Evolutionary conservation across 2,797 vertebrate genomes (phyloP).

Genomic region (Simalia tracyae): DNA sequence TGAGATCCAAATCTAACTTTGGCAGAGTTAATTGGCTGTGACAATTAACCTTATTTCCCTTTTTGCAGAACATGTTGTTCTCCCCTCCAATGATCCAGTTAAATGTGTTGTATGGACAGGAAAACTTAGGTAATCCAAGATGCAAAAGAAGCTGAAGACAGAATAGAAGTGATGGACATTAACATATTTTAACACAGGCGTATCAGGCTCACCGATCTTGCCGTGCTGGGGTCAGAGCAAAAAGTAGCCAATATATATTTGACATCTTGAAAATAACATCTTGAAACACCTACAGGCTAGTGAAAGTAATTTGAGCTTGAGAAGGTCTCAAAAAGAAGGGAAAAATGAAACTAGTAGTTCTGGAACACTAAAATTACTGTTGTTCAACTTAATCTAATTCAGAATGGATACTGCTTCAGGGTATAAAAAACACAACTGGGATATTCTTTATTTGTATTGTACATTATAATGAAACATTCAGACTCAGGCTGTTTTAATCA

Average conservation of each 20-base stretch:
- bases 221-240: slow-evolving; percentile 37
- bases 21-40: not conserved
- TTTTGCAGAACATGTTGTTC: not conserved
- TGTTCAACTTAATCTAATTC: slow-evolving; percentile 60
- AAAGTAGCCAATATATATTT: slow-evolving; percentile 40
- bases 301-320: slow-evolving; percentile 58
- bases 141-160: slow-evolving; percentile 15
- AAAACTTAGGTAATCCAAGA: slow-evolving; percentile 20
- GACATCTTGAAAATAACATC: slow-evolving; percentile 52
- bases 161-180: slow-evolving; percentile 18
- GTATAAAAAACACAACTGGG: slow-evolving; percentile 24
- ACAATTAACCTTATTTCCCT: not conserved
- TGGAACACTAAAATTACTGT: slow-evolving; percentile 59
- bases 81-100: not conserved
- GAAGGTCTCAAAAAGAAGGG: slow-evolving; percentile 46
- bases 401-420: slow-evolving; percentile 52
- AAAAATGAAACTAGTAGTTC: slow-evolving; percentile 51
- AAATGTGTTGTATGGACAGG: not conserved
- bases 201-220: slow-evolving; percentile 32
- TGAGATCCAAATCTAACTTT: not conserved
- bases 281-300: slow-evolving; percentile 59
- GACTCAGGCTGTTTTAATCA: slow-evolving; percentile 50
- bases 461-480: slow-evolving; percentile 36
- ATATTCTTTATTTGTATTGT: slow-evolving; percentile 42
- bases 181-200: slow-evolving; percentile 38